Conservation (phyloP, 2,888 invertebrate species). For the Eupithecia insigniata region DNA sequence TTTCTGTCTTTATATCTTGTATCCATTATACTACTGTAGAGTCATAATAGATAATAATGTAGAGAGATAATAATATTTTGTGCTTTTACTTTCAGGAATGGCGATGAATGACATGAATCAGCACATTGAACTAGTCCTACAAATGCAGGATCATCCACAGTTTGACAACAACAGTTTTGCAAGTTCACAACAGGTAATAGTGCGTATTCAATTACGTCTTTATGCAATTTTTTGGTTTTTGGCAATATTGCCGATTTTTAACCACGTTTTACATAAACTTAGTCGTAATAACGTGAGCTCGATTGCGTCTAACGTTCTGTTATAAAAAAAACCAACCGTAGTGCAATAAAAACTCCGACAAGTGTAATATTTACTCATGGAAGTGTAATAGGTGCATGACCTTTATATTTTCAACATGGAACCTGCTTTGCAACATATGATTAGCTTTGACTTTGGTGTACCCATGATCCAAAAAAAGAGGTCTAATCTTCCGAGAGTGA, state of each 20-base stretch:
- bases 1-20: not conserved
- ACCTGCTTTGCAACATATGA: not conserved
- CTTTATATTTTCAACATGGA: not conserved
- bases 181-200: conserved; percentile 76
- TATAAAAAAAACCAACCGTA: not conserved
- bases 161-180: conserved; percentile 82
- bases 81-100: conserved; percentile 67
- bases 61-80: not conserved
- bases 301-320: not conserved
- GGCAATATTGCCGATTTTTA: not conserved
- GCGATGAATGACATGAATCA: conserved; percentile 83
- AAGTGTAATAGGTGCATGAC: not conserved
- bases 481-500: too few relatives aligned
- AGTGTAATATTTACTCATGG: not conserved
- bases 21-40: not conserved
- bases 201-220: conserved; percentile 34
- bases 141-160: conserved; percentile 82
- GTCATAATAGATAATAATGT: not conserved
- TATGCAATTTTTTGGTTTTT: not conserved
- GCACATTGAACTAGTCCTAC: conserved; percentile 81
- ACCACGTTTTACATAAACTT: conserved; percentile 1
- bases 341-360: not conserved
- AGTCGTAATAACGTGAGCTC: not conserved
- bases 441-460: not conserved
- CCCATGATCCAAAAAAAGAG: too few relatives aligned